Conservation (phyloP, 37 sponge, comb jelly and placozoan species). For the Beroe ovata region DNA sequence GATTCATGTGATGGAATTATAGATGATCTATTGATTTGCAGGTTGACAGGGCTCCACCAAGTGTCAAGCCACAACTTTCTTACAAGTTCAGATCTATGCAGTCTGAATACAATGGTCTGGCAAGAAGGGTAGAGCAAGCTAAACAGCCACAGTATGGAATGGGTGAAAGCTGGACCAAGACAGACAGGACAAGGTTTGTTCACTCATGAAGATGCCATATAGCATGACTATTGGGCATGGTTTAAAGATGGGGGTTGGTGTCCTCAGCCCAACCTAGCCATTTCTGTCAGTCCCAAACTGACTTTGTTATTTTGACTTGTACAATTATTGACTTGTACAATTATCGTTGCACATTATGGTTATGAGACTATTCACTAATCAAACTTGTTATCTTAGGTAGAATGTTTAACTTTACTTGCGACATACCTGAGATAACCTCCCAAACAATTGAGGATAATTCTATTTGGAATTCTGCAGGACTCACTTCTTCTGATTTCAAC, state of each 20-base stretch:
- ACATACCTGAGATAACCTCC: not conserved
- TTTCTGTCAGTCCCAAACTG: too few relatives aligned
- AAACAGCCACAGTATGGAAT: not conserved
- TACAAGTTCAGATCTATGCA: slow-evolving; percentile 18
- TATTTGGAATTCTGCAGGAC: slow-evolving; percentile 56
- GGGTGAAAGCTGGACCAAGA: not conserved
- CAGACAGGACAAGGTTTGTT: slow-evolving; percentile 43
- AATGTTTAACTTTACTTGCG: not conserved
- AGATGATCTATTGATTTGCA: too few relatives aligned
- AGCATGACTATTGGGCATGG: not conserved
- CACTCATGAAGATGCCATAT: not conserved
- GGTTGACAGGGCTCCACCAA: slow-evolving; percentile 34
- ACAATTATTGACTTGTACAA: too few relatives aligned
- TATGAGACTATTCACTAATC: too few relatives aligned
- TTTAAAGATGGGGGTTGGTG: slow-evolving; percentile 39
- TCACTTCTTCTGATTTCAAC: not conserved
- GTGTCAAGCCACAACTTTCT: slow-evolving; percentile 17
- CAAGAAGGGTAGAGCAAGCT: not conserved
- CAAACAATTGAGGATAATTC: not conserved
- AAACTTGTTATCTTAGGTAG: slow-evolving; percentile 12
- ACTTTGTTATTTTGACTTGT: too few relatives aligned
- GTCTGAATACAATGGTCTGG: not conserved
- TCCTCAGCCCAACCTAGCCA: slow-evolving; percentile 43
- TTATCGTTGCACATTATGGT: too few relatives aligned
- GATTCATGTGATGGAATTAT: too few relatives aligned